Evolutionary conservation across 64 coral and sea anemone genomes (phyloP).

Genomic region (Actinia equina): DNA sequence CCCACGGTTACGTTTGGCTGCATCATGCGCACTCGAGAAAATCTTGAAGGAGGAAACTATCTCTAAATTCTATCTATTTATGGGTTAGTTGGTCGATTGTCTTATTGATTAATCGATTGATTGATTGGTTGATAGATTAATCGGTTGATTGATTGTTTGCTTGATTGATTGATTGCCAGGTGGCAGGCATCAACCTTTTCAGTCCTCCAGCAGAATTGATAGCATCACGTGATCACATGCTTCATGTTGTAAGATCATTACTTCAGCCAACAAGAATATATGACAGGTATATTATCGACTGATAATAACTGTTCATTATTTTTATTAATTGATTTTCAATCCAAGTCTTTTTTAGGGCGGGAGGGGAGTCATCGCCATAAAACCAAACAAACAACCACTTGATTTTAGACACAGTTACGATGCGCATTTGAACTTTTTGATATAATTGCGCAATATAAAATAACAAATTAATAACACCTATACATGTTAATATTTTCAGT

Average conservation of each 20-base stretch:
- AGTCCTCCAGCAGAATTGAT: conserved; percentile 85
- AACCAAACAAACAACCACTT: not conserved
- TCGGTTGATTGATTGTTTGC: not conserved
- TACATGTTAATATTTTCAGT: conserved; percentile 25
- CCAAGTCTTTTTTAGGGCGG: not conserved
- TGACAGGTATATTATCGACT: conserved; percentile 62
- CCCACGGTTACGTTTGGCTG: no score
- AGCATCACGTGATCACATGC: conserved; percentile 97
- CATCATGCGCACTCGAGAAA: no score
- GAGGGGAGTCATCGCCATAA: not conserved
- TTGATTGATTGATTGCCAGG: conserved; percentile 20
- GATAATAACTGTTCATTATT: not conserved
- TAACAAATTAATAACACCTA: not conserved
- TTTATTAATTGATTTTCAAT: no score
- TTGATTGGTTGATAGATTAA: no score
- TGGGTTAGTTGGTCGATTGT: no score
- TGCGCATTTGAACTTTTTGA: no score
- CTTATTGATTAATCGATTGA: no score
- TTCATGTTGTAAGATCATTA: conserved; percentile 88
- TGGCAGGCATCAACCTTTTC: conserved; percentile 88
- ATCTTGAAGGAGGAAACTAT: no score
- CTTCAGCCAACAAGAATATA: conserved; percentile 80
- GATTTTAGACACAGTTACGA: no score
- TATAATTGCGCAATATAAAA: not conserved
- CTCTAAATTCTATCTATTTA: no score